These are phyloP conservation scores for Cettia cetti DNA, from an alignment of 2,113 vertebrate species.

Conservation along the genomic window DNA sequence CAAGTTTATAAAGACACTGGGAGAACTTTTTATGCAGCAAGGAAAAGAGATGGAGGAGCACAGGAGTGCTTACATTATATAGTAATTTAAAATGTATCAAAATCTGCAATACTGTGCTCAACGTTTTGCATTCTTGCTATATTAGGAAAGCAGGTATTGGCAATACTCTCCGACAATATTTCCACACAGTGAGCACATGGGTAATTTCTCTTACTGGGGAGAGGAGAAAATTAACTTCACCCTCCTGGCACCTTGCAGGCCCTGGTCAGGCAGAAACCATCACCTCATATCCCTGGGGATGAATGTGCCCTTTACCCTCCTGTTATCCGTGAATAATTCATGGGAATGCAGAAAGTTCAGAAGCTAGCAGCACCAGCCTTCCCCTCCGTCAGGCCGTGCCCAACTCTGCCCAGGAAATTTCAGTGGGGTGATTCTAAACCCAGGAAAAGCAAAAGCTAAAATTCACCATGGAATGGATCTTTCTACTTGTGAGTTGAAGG, in stretches of 20 bases:
- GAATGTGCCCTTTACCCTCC: neutral
- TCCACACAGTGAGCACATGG: neutral
- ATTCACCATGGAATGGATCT: accelerated
- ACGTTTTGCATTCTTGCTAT: neutral
- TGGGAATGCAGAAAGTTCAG: neutral
- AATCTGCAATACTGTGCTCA: neutral
- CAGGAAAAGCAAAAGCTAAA: neutral
- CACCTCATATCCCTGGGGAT: accelerated
- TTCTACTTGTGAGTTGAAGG: neutral
- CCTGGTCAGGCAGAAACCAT: neutral
- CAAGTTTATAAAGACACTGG: neutral
- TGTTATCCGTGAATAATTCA: neutral
- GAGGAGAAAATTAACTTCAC: neutral
- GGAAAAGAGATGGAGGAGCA: neutral
- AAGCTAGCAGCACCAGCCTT: neutral
- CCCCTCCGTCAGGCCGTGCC: neutral
- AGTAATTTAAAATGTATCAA: neutral
- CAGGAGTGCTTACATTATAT: neutral
- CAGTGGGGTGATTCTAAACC: neutral
- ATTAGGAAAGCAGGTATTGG: neutral
- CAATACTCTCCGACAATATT: neutral
- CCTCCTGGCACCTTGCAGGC: neutral
- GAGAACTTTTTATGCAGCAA: neutral
- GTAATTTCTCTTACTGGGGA: neutral
- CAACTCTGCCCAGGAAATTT: neutral